Conservation (phyloP, 2,888 invertebrate genomes). For the Deilephila porcellus region DNA sequence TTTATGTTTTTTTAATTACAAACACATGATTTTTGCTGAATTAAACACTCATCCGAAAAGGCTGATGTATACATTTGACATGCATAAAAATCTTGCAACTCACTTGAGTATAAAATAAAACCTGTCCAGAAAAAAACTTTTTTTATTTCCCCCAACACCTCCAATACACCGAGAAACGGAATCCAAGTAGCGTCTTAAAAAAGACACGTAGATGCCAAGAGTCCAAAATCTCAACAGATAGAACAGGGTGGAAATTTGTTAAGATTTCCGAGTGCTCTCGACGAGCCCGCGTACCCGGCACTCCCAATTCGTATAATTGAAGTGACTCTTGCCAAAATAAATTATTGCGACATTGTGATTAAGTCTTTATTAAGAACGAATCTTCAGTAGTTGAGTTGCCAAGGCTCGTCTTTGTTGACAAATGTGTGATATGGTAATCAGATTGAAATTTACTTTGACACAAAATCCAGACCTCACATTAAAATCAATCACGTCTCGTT, state of each 20-base stretch:
- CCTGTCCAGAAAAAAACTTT: too few species aligned
- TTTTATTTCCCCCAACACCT: too few species aligned
- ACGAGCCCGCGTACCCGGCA: constrained; percentile 5
- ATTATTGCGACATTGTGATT: constrained; percentile 33
- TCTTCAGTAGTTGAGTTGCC: background rate
- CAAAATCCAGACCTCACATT: too few species aligned
- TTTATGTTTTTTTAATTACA: too few species aligned
- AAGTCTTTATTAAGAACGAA: constrained; percentile 42
- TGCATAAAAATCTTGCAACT: too few species aligned
- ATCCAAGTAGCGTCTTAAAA: constrained; percentile 2
- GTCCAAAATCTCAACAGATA: constrained; percentile 9
- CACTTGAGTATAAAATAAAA: too few species aligned
- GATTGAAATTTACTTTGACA: too few species aligned
- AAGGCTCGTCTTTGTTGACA: background rate
- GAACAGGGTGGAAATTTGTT: constrained; percentile 23
- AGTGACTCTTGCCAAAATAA: constrained; percentile 30
- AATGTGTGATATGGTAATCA: too few species aligned
- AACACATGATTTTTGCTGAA: too few species aligned
- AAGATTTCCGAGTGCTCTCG: constrained; percentile 11
- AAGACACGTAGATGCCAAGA: constrained; percentile 15
- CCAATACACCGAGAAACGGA: background rate
- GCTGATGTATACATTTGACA: too few species aligned
- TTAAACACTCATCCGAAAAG: too few species aligned
- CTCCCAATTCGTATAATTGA: constrained; percentile 30
- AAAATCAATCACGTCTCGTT: too few species aligned